Evolutionary conservation across 2,797 vertebrate genomes (phyloP).

Genomic region (Silurus aristotelis): DNA sequence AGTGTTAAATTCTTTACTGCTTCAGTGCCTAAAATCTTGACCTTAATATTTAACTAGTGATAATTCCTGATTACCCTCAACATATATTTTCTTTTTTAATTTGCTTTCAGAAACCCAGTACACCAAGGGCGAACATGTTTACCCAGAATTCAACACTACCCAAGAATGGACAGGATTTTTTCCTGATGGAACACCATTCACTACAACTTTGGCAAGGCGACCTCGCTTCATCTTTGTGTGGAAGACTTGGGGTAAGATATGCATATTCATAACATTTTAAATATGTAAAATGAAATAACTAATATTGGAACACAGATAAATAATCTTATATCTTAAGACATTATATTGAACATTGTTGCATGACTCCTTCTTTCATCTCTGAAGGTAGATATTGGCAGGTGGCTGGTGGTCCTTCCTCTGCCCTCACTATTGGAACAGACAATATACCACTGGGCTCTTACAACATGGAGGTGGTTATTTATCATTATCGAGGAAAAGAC

Average conservation of each 20-base stretch:
- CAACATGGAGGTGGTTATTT: constrained; percentile 89
- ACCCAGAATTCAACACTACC: constrained; percentile 66
- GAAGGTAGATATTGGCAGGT: constrained; percentile 92
- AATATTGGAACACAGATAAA: background rate
- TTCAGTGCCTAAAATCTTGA: background rate
- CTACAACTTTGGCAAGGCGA: constrained; percentile 63
- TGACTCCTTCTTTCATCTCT: background rate
- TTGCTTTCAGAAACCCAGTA: constrained; percentile 75
- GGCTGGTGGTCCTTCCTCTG: constrained; percentile 83
- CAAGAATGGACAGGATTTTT: constrained; percentile 71
- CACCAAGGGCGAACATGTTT: constrained; percentile 78
- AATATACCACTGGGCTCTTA: constrained; percentile 83
- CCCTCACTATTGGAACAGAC: constrained; percentile 80
- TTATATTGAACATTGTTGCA: background rate
- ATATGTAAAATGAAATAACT: constrained; percentile 3
- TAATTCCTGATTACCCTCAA: background rate
- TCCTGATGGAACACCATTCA: constrained; percentile 81
- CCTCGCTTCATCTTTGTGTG: constrained; percentile 88
- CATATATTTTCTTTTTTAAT: background rate
- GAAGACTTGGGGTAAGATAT: constrained; percentile 85
- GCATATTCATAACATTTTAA: background rate
- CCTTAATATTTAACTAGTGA: background rate
- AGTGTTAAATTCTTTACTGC: background rate
- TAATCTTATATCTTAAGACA: background rate
- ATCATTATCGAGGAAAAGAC: constrained; percentile 83